A percentile compares a stretch with the other conserved stretches of the same genome.
Conservation (phyloP, 1,140 invertebrate genomes). For the Aethina tumida region DNA sequence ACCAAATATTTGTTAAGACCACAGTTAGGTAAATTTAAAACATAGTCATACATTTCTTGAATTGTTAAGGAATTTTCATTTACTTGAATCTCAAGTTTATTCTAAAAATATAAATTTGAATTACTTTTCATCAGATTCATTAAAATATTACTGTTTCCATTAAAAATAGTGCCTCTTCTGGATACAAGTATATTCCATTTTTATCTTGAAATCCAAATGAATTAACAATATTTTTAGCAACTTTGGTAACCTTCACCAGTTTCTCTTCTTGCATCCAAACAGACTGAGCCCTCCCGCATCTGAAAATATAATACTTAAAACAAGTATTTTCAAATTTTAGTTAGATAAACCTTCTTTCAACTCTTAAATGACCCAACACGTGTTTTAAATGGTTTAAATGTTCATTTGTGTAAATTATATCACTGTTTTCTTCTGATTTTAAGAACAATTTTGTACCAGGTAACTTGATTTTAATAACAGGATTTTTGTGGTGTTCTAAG, state of each 20-base stretch:
- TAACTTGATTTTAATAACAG: conserved; percentile 20
- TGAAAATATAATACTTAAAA: conserved; percentile 10
- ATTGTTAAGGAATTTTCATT: conserved; percentile 25
- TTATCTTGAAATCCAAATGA: conserved; percentile 26
- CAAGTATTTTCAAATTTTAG: not conserved
- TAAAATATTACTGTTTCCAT: conserved; percentile 29
- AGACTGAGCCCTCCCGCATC: conserved; percentile 18
- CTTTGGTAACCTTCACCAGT: conserved; percentile 20
- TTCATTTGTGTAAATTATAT: conserved; percentile 10
- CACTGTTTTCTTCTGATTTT: conserved; percentile 11
- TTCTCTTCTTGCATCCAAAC: conserved; percentile 19
- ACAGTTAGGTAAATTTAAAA: conserved; percentile 17
- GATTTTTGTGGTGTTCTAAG: conserved; percentile 23
- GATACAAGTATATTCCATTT: conserved; percentile 23
- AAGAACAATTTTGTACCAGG: conserved; percentile 20
- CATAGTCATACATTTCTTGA: conserved; percentile 26
- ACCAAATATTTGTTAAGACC: conserved; percentile 23
- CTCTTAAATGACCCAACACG: conserved; percentile 17
- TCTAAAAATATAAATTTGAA: conserved; percentile 22
- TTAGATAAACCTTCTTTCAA: conserved; percentile 24
- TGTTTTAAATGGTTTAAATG: conserved; percentile 14
- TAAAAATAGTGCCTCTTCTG: conserved; percentile 33
- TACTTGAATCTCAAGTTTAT: conserved; percentile 27
- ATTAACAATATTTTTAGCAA: conserved; percentile 16
- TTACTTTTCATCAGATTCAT: not conserved